These are phyloP conservation scores for Drosophila serrata DNA, from an alignment of 1,140 invertebrate genomes.

Conservation along the genomic window DNA sequence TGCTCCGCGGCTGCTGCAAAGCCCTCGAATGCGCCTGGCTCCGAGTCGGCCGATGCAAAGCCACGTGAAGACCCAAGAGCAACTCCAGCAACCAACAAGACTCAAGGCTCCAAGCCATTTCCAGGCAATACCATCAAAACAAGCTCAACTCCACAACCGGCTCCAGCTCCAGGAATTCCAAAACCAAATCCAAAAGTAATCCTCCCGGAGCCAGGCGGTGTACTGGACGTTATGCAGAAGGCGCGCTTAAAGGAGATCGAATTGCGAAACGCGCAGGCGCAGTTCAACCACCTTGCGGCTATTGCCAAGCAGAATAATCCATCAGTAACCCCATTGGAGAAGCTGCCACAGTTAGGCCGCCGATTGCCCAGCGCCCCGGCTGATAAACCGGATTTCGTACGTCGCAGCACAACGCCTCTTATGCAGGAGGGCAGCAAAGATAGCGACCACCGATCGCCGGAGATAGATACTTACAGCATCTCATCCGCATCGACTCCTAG, in stretches of 20 bases:
- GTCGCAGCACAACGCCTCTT: not conserved
- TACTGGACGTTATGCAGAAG: constrained; percentile 9
- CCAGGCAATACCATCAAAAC: not conserved
- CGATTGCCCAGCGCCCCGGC: not conserved
- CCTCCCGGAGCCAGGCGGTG: not conserved
- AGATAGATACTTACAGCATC: not conserved
- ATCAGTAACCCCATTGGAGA: not conserved
- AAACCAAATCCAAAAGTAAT: too few relatives aligned
- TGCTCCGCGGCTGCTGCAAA: not conserved
- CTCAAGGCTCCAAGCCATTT: not conserved
- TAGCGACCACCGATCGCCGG: not conserved
- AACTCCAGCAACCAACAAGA: not conserved
- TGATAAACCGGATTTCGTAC: constrained; percentile 3
- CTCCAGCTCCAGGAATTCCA: not conserved
- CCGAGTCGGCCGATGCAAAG: not conserved
- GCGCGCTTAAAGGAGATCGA: not conserved
- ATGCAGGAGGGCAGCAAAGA: not conserved
- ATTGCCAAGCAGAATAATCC: not conserved
- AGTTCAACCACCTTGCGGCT: not conserved
- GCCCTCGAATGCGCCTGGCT: too few relatives aligned
- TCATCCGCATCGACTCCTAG: not conserved
- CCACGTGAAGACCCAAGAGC: not conserved
- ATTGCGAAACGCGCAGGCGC: not conserved
- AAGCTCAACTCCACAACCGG: too few relatives aligned
- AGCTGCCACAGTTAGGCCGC: not conserved